phyloP scores from a whole-genome alignment of 2,888 invertebrate species.

The Nomada hirtipes region DNA sequence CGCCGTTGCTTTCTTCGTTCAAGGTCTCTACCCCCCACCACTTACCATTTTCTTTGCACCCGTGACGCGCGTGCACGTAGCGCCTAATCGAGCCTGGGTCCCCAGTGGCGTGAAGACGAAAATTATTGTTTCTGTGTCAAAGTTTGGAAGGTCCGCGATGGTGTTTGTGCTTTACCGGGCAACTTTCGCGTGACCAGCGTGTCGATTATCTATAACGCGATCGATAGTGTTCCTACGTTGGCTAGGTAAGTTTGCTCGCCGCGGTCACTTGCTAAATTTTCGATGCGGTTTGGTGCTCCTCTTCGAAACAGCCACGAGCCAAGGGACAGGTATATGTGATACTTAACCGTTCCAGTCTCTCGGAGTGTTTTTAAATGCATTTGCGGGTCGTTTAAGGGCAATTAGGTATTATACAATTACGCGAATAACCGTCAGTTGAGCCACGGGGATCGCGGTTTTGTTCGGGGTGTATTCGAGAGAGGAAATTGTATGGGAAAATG shows the following conservation, averaged over 20 bases:
- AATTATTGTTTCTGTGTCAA: slow-evolving; percentile 22
- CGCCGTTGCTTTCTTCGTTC: slow-evolving; percentile 35
- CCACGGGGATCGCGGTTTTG: background rate
- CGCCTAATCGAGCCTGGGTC: too few relatives aligned
- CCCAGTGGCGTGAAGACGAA: background rate
- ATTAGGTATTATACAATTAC: background rate
- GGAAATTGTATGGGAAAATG: background rate
- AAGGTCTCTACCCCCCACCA: slow-evolving; percentile 9
- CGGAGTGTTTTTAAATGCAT: background rate
- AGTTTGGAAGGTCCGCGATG: background rate
- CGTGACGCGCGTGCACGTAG: background rate
- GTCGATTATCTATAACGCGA: slow-evolving; percentile 37
- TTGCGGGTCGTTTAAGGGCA: background rate
- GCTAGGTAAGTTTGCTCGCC: slow-evolving; percentile 22
- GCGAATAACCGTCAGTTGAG: background rate
- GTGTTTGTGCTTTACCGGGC: background rate
- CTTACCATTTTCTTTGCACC: background rate
- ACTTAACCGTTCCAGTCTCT: background rate
- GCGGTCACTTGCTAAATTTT: slow-evolving; percentile 34
- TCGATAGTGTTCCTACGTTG: slow-evolving; percentile 43
- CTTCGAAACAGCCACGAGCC: slow-evolving; percentile 12
- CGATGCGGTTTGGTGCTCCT: background rate
- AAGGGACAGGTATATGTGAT: too few relatives aligned
- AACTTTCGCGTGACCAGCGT: slow-evolving; percentile 34
- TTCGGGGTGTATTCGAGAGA: background rate